Conservation (phyloP, 2,113 vertebrate genomes). For the Pseudolaguvia tuberculata region DNA sequence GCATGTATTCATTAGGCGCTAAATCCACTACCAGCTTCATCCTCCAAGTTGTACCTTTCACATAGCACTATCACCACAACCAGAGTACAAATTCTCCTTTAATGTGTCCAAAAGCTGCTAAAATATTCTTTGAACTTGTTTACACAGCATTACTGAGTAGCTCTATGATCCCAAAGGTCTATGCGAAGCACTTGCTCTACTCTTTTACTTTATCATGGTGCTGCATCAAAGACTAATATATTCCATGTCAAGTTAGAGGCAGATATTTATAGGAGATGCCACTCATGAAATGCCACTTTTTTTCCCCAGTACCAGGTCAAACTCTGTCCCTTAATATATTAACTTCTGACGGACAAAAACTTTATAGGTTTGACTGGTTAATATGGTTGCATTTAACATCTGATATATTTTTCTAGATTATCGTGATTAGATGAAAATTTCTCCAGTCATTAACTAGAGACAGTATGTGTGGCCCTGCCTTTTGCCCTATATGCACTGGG, state of each 20-base stretch:
- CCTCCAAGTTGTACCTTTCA: neutral
- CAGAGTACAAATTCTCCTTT: neutral
- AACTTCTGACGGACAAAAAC: neutral
- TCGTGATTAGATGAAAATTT: too few species aligned
- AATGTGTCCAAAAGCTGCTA: slow-evolving; percentile 1
- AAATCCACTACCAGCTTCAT: neutral
- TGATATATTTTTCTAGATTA: too few species aligned
- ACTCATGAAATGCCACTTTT: neutral
- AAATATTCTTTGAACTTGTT: slow-evolving; percentile 18
- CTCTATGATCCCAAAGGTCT: slow-evolving; percentile 9
- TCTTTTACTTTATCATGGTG: neutral
- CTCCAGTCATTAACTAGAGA: too few species aligned
- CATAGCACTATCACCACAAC: neutral
- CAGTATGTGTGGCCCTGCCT: too few species aligned
- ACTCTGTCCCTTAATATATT: neutral
- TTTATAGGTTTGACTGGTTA: too few species aligned
- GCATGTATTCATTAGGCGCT: neutral
- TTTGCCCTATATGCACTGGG: too few species aligned
- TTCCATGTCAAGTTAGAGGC: slow-evolving; percentile 2
- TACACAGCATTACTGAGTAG: slow-evolving; percentile 23
- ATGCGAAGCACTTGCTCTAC: neutral
- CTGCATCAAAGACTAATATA: neutral
- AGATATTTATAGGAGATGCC: neutral
- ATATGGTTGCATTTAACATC: too few species aligned
- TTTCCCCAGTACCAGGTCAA: neutral